A percentile compares a stretch with the other conserved stretches of the same genome.
phyloP scores from a whole-genome alignment of 2,888 invertebrate genomes.

The Urechis unicinctus region DNA sequence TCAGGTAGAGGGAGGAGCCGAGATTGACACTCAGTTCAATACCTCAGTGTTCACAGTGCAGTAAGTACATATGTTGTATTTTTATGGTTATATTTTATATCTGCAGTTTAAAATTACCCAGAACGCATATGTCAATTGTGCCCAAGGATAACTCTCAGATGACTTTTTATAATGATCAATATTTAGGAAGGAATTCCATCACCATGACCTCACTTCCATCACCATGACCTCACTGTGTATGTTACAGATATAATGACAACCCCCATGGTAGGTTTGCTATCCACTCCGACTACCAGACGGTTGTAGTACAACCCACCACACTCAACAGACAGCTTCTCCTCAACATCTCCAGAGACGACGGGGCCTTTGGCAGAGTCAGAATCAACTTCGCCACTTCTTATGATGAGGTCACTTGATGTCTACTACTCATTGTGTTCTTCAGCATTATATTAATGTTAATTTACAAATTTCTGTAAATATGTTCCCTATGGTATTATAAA shows the following conservation, averaged over 20 bases:
- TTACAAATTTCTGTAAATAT: too few species aligned
- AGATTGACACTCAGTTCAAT: constrained; percentile 30
- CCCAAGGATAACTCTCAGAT: neutral
- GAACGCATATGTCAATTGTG: too few species aligned
- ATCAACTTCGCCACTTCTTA: constrained; percentile 32
- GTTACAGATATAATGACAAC: constrained; percentile 41
- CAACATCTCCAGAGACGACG: constrained; percentile 36
- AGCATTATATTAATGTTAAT: too few species aligned
- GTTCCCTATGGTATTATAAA: too few species aligned
- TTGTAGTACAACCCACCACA: constrained; percentile 27
- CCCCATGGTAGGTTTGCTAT: constrained; percentile 44
- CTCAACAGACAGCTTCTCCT: constrained; percentile 30
- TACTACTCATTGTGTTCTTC: too few species aligned
- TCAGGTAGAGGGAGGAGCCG: constrained; percentile 42
- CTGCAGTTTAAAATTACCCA: too few species aligned
- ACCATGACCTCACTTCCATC: neutral
- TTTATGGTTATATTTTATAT: neutral
- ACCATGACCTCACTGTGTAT: neutral
- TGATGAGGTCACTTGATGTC: constrained; percentile 26
- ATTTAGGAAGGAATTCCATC: too few species aligned
- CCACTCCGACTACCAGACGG: constrained; percentile 12
- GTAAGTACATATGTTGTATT: constrained; percentile 20
- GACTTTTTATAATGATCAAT: neutral
- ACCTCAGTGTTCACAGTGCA: constrained; percentile 33
- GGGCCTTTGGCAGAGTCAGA: constrained; percentile 35